A percentile compares a stretch with the other conserved stretches of the same genome.
phyloP scores from a whole-genome alignment of 2,113 vertebrate species.

The Pygoscelis antarcticus region DNA sequence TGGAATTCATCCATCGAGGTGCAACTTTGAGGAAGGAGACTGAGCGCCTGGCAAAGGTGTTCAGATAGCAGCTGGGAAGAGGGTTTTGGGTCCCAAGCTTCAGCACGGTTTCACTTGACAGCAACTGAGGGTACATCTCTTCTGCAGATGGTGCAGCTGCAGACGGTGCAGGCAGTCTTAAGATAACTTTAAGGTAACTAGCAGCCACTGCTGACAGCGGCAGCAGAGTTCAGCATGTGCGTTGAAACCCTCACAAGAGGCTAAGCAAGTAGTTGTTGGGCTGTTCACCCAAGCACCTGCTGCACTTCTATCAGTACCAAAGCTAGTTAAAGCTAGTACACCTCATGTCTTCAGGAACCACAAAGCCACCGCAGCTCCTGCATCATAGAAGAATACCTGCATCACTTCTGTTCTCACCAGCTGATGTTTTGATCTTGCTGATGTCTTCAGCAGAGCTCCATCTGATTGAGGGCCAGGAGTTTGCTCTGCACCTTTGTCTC shows the following conservation, averaged over 20 bases:
- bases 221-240: background rate
- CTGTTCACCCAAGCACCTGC: background rate
- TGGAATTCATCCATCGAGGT: slow-evolving; percentile 8
- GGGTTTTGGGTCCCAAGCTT: background rate
- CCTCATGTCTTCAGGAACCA: background rate
- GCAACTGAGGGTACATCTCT: background rate
- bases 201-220: background rate
- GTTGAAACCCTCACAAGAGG: background rate
- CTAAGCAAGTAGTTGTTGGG: background rate
- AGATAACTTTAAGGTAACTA: background rate
- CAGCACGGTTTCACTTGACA: accelerated
- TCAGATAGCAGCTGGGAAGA: background rate
- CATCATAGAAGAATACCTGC: background rate
- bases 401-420: background rate
- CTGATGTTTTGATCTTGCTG: background rate
- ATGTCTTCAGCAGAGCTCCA: slow-evolving; percentile 9
- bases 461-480: background rate
- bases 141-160: background rate
- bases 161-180: background rate
- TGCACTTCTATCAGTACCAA: background rate
- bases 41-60: background rate
- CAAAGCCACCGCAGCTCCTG: background rate
- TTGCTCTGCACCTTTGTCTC: background rate
- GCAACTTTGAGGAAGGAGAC: background rate
- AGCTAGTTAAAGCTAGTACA: background rate